phyloP scores from a whole-genome alignment of 1,140 invertebrate genomes.

The Ceratosolen solmsi region DNA sequence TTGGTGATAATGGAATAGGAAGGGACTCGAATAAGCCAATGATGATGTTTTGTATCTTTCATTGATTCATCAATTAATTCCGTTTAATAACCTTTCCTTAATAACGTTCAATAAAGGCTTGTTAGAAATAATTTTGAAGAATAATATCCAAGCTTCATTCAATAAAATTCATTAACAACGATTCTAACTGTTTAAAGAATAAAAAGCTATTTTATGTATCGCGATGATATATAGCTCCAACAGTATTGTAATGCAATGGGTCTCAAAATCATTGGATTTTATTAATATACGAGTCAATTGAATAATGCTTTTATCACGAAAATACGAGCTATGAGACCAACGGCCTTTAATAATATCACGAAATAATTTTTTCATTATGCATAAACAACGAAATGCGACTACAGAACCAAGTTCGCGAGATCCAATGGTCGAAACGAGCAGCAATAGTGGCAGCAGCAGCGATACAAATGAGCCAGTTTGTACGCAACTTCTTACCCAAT shows the following conservation, averaged over 20 bases:
- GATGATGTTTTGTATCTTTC: constrained; percentile 2
- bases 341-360: too few relatives aligned
- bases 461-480: constrained; percentile 71
- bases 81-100: neutral
- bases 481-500: constrained; percentile 70
- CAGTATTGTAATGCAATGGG: too few relatives aligned
- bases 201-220: too few relatives aligned
- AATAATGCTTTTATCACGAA: too few relatives aligned
- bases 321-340: too few relatives aligned
- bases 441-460: constrained; percentile 69
- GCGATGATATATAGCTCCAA: too few relatives aligned
- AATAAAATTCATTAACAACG: neutral
- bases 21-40: neutral
- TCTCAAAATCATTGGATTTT: too few relatives aligned
- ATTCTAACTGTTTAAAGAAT: neutral
- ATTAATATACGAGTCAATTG: too few relatives aligned
- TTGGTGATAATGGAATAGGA: neutral
- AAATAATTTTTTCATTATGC: too few relatives aligned
- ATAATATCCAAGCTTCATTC: neutral
- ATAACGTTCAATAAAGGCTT: constrained; percentile 12
- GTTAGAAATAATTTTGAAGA: constrained; percentile 4
- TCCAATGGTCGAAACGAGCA: constrained; percentile 71
- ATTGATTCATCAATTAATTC: constrained; percentile 35
- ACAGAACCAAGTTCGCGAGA: constrained; percentile 71
- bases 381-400: too few relatives aligned